Conservation (phyloP, 2,113 vertebrate species). For the Ceratotherium simum region DNA sequence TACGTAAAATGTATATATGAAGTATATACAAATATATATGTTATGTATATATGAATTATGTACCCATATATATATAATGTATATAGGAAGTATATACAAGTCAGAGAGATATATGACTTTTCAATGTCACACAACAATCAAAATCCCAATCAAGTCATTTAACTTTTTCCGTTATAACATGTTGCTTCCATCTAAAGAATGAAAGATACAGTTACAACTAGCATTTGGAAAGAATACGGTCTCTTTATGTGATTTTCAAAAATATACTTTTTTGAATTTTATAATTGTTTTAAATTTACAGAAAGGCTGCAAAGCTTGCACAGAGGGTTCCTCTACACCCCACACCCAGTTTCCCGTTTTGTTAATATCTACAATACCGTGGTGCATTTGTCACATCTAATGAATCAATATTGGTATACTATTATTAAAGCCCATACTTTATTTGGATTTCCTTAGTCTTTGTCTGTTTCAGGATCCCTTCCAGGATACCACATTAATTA, state of each 20-base stretch:
- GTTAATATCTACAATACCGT: neutral
- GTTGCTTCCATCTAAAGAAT: neutral
- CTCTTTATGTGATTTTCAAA: neutral
- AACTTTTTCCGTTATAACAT: neutral
- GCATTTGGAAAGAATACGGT: neutral
- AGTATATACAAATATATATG: neutral
- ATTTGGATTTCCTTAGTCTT: neutral
- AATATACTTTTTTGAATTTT: neutral
- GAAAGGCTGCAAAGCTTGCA: neutral
- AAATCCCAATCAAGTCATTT: neutral
- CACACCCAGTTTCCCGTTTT: neutral
- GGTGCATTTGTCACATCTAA: neutral
- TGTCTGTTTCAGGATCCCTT: neutral
- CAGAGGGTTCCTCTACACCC: neutral
- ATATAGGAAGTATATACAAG: neutral
- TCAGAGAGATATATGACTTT: neutral
- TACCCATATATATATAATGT: neutral
- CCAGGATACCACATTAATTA: neutral
- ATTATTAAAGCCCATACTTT: neutral
- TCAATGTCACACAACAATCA: neutral
- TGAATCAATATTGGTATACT: neutral
- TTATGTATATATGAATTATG: neutral
- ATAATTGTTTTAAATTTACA: neutral
- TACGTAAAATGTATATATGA: neutral
- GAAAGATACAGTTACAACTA: neutral